Base-by-base conservation (phyloP, 1,140 invertebrate species). In the Pomacea maculata region DNA sequence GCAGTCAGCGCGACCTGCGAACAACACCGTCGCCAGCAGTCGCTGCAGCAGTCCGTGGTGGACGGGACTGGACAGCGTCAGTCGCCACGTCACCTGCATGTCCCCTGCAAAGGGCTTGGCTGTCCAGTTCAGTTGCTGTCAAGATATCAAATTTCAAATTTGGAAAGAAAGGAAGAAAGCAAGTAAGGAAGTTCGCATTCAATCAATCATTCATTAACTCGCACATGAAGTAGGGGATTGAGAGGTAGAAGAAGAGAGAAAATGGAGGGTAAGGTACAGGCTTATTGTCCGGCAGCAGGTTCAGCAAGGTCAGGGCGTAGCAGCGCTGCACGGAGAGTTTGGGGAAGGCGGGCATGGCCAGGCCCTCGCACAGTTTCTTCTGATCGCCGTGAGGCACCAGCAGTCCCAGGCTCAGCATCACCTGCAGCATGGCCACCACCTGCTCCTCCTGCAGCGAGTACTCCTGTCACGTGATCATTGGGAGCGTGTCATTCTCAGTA, bases 91-190 rank as follows among this genome's bases (percentile, higher is more conserved):
- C 25, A 86, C 72, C 82, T 86, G 85, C 19, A 86, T 61, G 73
- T 86, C 85, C 25, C 84, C 85, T 29, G 68, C 78, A 63, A 86
- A 85, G 7, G 85, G 85, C 64, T 85, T 85, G 4, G 81, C 57
- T 17, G 84, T 86, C 85, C 85, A 86, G 76, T 86, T 85, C 4
- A 86, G 78, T 81, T 86, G 85, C 85, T 86, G 73, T 17, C 21
- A 78, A 73, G 70, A 67, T 17, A 70, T 25, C 25, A 25, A 5
- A 1, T 1, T 45, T 5, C 34, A 45, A 45, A 45, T 45, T 45
- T 45, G 34, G 34, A 5, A 45, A 45, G 34, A 5, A 45, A 45
- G 5, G 34, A 45, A 45, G 34, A 5, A 45, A 45, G 34, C 34
- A 45, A 45, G 34, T 6, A 45, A 45, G 34, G 34, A 45, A 45